Base-by-base conservation (phyloP, 2,797 vertebrate species). In the Pangasius krempfi region DNA sequence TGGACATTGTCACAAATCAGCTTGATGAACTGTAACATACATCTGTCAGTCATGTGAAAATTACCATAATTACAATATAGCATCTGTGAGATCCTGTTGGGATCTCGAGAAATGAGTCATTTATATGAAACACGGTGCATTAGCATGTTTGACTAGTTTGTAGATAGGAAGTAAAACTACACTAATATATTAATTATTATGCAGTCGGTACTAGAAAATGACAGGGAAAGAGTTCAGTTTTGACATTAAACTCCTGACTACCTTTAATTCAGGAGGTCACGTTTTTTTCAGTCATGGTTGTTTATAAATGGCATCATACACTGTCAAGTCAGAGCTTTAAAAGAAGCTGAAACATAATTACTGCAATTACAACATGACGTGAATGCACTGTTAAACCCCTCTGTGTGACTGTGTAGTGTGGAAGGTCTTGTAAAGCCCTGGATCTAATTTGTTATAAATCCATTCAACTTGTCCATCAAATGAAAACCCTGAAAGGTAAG, bases 271-370 rank as follows among this genome's bases (percentile, higher is more conserved):
- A 16, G 12, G 5, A 60, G 80, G 37, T 81, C 54, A 58, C 22
- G 72, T 22, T 13, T 12, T 13, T 56, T 56, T 25, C 18, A 37
- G 14, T 58, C 52, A 25, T 9, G 25, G 37, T 83, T 83, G 40
- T 47, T 84, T 27, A 30, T 66, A 84, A 84, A 20, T 50, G 27
- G 20, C 60, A 47, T 50, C 27, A 64, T 64, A 44, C 81, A 10
- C 37, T 83, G 58, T 9, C 37, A 18, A 10, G 40, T 44, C 25
- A 16, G 3, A 84, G 27, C 27, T 84, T 81, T 84, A 50, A 52
- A 84, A 30, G 27, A 50, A 9, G 40, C 22, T n/a, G 14, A 64
- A 84, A 30, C 62, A 81, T 81, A 82, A 44, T 82, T 40, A 82
- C 20, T 62, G 56, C 56, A 62, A 62, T 82, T 82, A 60, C 22